Evolutionary conservation across 2,113 vertebrate genomes (phyloP), one percentile per base, ranked within the genome.

Genomic region (Malurus alboscapulatus): DNA sequence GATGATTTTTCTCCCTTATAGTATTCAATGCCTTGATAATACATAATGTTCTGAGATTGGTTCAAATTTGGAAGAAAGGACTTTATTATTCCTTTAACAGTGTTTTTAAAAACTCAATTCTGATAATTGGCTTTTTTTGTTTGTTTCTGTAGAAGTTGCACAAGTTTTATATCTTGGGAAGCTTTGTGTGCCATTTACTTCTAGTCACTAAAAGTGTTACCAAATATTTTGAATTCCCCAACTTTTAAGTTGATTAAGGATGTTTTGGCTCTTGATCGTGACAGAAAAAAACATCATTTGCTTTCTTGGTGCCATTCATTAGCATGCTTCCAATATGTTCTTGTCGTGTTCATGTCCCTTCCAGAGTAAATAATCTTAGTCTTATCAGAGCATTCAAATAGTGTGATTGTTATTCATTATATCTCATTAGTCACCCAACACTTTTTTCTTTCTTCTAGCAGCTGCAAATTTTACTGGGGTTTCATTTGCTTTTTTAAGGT

Each of bases 21-120:
- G 72, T 73, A 80, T 53, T 54, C 67, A 90, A 17, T 84, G 55
- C 78, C 77, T 86, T 94, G 50, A 66, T 86, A 90, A 80, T 86
- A 38, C 21, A 8, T 65, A 90, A 65, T 75, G n/a, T 85, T 71
- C 47, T 40, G 50, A 90, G 58, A n/a, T 21, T 47, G 26, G 38
- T 65, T 93, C 83, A 50, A 69, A 66, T 86, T 76, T 83, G 32
- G 36, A 90, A 68, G 48, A 62, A 76, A 61, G n/a, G 26, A 45
- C 53, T 79, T 95, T 10, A 45, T 36, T 82, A 44, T 69, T 83
- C 30, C 19, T 80, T 84, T 68, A 69, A 25, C 10, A 58, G 17
- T 29, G 14, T 61, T 87, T 94, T 90, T 57, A 68, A 83, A 89
- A 75, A 36, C 36, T 72, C 24, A 48, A 2, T 81, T 81, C 26